These are phyloP conservation scores for Pempheris klunzingeri DNA, from an alignment of 2,797 vertebrate genomes.

Conservation along the genomic window DNA sequence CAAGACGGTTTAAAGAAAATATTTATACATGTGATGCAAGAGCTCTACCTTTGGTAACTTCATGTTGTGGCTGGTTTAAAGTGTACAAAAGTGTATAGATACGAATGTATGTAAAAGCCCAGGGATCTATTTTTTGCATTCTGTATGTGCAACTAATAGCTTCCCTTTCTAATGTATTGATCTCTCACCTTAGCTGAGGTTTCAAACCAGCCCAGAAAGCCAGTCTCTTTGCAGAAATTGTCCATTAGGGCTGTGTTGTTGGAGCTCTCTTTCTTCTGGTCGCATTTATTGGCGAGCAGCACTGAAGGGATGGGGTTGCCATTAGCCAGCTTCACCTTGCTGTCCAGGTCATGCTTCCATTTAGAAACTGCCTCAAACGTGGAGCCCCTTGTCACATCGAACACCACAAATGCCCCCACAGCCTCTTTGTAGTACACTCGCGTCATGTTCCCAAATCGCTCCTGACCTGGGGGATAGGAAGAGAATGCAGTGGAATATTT, in stretches of 20 bases:
- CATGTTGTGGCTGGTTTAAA: conserved; percentile 36
- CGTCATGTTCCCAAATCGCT: conserved; percentile 99
- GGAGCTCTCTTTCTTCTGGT: conserved; percentile 91
- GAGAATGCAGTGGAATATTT: conserved; percentile 13
- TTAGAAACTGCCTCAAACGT: conserved; percentile 98
- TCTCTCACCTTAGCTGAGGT: conserved; percentile 97
- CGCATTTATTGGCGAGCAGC: conserved; percentile 98
- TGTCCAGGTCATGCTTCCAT: conserved; percentile 98
- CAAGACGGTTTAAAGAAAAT: conserved; percentile 4
- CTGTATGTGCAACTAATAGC: background rate
- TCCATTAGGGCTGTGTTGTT: conserved; percentile 91
- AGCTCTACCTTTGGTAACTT: conserved; percentile 48
- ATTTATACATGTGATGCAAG: conserved; percentile 35
- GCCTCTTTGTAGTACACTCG: conserved; percentile 99
- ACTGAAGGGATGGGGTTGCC: conserved; percentile 94
- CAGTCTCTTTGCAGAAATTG: conserved; percentile 96
- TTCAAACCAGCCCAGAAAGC: conserved; percentile 97
- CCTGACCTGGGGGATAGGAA: conserved; percentile 89
- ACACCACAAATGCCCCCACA: conserved; percentile 96
- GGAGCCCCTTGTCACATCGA: conserved; percentile 94
- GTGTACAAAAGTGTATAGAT: background rate
- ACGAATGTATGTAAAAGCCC: background rate
- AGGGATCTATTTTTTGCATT: background rate
- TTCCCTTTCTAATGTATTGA: background rate
- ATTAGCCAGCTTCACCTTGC: conserved; percentile 95